These are phyloP conservation scores for Poecilobothrus nobilitatus DNA, from an alignment of 2,888 invertebrate genomes.

Conservation along the genomic window DNA sequence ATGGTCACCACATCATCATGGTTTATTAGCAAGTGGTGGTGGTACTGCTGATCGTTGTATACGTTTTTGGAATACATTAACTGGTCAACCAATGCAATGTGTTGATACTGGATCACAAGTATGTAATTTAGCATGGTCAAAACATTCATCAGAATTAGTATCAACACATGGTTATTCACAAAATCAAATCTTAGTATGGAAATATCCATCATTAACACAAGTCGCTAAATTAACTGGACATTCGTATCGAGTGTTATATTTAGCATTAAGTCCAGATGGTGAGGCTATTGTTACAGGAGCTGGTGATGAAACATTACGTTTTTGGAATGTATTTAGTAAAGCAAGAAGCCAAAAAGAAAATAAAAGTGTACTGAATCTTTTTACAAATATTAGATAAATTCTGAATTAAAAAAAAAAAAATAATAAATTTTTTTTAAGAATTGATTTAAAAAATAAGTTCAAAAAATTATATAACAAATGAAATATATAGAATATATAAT, in stretches of 20 bases:
- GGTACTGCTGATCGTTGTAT: conserved; percentile 98
- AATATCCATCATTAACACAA: conserved; percentile 93
- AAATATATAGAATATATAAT: no score
- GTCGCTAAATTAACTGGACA: conserved; percentile 96
- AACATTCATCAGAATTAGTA: conserved; percentile 94
- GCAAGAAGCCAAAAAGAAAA: conserved; percentile 89
- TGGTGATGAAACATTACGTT: conserved; percentile 94
- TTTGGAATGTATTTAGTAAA: conserved; percentile 99
- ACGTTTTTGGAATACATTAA: conserved; percentile 96
- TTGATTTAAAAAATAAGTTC: no score
- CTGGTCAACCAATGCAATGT: conserved; percentile 96
- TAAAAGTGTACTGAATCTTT: conserved; percentile 85
- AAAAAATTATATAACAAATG: no score
- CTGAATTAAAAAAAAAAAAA: no score
- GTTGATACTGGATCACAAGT: conserved; percentile 97
- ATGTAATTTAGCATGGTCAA: conserved; percentile 97
- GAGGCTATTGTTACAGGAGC: conserved; percentile 98
- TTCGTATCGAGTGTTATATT: conserved; percentile 88
- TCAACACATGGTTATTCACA: conserved; percentile 98
- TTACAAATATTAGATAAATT: conserved; percentile 71
- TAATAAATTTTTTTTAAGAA: no score
- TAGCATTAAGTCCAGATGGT: conserved; percentile 95
- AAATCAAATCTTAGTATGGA: conserved; percentile 98
- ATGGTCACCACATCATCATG: conserved; percentile 99
- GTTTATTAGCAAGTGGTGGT: conserved; percentile 91